These are phyloP conservation scores for Sinocyclocheilus rhinocerous DNA, from an alignment of 2,113 vertebrate genomes.

Conservation along the genomic window DNA sequence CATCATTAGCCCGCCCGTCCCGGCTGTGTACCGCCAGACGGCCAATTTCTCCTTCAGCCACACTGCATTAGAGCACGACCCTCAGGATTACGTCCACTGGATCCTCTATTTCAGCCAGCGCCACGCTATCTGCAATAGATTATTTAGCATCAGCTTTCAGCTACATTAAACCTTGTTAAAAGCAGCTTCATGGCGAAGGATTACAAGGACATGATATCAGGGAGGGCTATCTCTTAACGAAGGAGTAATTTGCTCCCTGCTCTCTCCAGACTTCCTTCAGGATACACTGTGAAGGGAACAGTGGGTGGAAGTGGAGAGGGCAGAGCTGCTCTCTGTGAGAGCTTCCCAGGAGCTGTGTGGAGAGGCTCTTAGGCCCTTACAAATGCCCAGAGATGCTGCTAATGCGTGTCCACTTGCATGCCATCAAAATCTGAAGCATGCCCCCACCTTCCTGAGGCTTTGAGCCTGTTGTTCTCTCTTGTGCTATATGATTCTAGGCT, in stretches of 20 bases:
- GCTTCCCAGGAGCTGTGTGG: constrained; percentile 48
- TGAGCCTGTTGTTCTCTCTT: constrained; percentile 22
- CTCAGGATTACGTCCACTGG: constrained; percentile 59
- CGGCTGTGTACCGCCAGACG: constrained; percentile 45
- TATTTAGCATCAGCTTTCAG: constrained; percentile 66
- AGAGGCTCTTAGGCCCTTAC: constrained; percentile 54
- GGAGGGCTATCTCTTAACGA: constrained; percentile 63
- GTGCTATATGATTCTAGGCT: background rate
- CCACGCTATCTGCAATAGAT: constrained; percentile 64
- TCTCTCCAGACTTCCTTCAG: constrained; percentile 55
- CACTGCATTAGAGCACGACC: constrained; percentile 57
- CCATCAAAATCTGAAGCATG: constrained; percentile 47
- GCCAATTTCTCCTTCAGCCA: constrained; percentile 55
- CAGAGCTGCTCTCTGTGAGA: constrained; percentile 50
- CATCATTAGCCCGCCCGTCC: constrained; percentile 43
- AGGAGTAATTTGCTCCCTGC: constrained; percentile 64
- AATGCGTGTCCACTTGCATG: constrained; percentile 51
- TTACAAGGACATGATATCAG: constrained; percentile 66
- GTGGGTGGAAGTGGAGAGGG: constrained; percentile 34
- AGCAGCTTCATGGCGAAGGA: constrained; percentile 62
- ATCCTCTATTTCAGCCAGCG: constrained; percentile 58
- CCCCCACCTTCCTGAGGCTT: constrained; percentile 25
- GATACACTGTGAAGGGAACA: constrained; percentile 39
- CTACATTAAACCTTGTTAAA: constrained; percentile 67
- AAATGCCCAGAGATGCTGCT: constrained; percentile 51